These are phyloP conservation scores for Silurus glanis DNA, from an alignment of 2,113 vertebrate species.

Conservation along the genomic window DNA sequence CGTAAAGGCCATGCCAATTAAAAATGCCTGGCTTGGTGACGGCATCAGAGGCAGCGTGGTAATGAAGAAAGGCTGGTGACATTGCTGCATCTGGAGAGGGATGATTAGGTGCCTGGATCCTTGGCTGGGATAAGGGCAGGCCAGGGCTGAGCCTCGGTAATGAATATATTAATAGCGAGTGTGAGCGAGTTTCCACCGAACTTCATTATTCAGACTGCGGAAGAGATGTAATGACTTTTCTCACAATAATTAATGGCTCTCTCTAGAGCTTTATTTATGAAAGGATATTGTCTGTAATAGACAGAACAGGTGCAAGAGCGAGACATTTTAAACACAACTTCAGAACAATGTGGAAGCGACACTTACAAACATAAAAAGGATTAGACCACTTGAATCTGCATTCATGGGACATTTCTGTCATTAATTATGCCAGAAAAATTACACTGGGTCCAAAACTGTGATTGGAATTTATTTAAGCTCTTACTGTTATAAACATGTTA, in stretches of 20 bases:
- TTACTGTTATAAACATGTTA: not conserved
- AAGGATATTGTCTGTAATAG: slow-evolving; percentile 60
- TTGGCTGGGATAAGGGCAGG: slow-evolving; percentile 48
- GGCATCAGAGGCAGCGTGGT: slow-evolving; percentile 42
- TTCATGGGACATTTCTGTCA: slow-evolving; percentile 7
- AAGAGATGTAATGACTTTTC: slow-evolving; percentile 66
- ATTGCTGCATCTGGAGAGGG: slow-evolving; percentile 35
- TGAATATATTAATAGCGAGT: slow-evolving; percentile 65
- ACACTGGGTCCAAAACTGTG: not conserved
- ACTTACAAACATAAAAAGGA: slow-evolving; percentile 32
- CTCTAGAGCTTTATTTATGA: slow-evolving; percentile 63
- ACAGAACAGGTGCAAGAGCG: slow-evolving; percentile 39
- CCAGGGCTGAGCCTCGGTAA: slow-evolving; percentile 50
- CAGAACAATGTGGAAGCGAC: slow-evolving; percentile 56
- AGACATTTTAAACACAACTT: slow-evolving; percentile 47
- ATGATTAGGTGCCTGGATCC: slow-evolving; percentile 56
- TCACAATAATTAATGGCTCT: slow-evolving; percentile 70
- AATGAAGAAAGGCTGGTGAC: slow-evolving; percentile 50
- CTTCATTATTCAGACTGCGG: slow-evolving; percentile 67
- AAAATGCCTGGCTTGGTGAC: slow-evolving; percentile 42
- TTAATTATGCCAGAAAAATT: slow-evolving; percentile 7
- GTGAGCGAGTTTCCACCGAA: slow-evolving; percentile 54
- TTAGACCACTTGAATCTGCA: slow-evolving; percentile 9
- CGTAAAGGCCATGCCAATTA: slow-evolving; percentile 54
- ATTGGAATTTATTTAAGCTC: not conserved